Evolutionary conservation across 2,888 invertebrate genomes (phyloP), one percentile per base, ranked within the genome.

Genomic region (Pimpla rufipes): DNA sequence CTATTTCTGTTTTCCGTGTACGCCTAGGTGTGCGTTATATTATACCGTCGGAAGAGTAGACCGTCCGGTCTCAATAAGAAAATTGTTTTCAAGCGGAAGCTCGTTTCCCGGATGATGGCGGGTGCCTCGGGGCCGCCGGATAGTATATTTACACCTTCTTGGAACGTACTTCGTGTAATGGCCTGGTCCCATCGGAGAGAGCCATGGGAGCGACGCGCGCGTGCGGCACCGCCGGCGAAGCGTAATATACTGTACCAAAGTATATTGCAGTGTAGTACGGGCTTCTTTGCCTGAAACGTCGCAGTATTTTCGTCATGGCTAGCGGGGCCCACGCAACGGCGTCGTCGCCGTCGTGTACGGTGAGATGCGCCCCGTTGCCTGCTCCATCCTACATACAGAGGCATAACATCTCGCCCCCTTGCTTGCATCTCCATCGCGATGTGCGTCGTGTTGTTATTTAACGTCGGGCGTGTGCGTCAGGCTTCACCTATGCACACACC

Each of bases 391-490:
- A 5, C 29, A 29, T 29, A 45, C 45, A 7, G 40, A 55, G 40
- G 50, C 71, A 80, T 5, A 75, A n/a, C n/a, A n/a, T n/a, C n/a
- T n/a, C 79, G 47, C 79, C 76, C 62, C 74, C 78, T 85, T 29
- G n/a, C n/a, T n/a, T 71, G 55, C 71, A 67, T 70, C 79, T 57
- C 42, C 66, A 21, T 64, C 10, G 74, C 59, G 64, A 80, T 62
- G 68, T 70, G 68, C 62, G 37, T 64, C 40, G 73, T 29, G 29
- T 79, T 85, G 84, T 87, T 85, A 85, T 85, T 85, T 79, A 73
- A 57, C 45, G 77, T 62, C 47, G n/a, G 50, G 29, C 73, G 47
- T 62, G 55, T 40, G 62, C 74, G 50, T 37, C 40, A 35, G 37
- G 67, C 45, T 71, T 50, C 37, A 70, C 62, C 35, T 52, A 59